Conservation (phyloP, 2,113 vertebrate genomes). For the Prionailurus viverrinus region DNA sequence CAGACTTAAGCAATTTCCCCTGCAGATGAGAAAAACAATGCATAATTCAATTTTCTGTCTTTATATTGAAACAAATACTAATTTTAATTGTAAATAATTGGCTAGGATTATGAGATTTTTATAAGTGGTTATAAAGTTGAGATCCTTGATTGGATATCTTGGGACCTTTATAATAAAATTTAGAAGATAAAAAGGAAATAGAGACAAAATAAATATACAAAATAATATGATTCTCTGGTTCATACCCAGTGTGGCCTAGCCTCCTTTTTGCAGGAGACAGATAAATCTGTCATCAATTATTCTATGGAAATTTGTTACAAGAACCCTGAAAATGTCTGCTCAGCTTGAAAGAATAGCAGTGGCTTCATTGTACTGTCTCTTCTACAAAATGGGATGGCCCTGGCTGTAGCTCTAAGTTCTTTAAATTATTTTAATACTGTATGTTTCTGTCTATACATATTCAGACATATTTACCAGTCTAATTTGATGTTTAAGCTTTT, state of each 20-base stretch:
- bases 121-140: neutral
- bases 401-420: neutral
- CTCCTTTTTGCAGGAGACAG: neutral
- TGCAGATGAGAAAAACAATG: neutral
- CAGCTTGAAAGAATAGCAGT: neutral
- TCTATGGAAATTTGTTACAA: neutral
- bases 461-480: neutral
- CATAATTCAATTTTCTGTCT: neutral
- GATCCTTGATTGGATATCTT: neutral
- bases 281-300: neutral
- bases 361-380: neutral
- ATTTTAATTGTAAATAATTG: constrained; percentile 46
- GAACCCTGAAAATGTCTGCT: neutral
- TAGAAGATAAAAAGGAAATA: constrained; percentile 40
- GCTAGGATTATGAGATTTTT: neutral
- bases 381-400: neutral
- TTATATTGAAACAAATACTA: neutral
- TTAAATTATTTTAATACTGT: neutral
- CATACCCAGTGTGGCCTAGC: neutral
- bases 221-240: neutral
- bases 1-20: neutral
- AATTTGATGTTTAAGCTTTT: neutral
- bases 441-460: neutral
- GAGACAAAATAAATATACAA: neutral
- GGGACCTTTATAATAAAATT: neutral